Evolutionary conservation across 2,113 vertebrate species (phyloP).

Genomic region (Ranitomeya imitator): DNA sequence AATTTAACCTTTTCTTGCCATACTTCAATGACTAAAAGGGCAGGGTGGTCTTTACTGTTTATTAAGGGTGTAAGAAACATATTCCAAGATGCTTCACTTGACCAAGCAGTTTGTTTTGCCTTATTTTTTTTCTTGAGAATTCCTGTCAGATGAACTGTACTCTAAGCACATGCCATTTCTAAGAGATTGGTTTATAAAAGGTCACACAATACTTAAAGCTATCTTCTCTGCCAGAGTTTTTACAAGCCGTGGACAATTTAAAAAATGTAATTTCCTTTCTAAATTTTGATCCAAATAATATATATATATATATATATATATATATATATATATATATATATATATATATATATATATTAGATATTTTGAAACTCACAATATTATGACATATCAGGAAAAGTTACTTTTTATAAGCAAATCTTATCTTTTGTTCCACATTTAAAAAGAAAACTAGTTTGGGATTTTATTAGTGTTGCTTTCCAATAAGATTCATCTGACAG

Average conservation of each 20-base stretch:
- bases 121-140: neutral
- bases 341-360: too few species aligned
- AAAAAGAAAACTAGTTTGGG: constrained; percentile 22
- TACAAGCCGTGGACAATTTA: neutral
- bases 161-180: neutral
- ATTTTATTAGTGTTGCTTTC: constrained; percentile 41
- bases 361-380: neutral
- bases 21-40: neutral
- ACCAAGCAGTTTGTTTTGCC: neutral
- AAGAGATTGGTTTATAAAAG: neutral
- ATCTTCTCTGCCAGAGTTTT: neutral
- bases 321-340: too few species aligned
- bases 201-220: neutral
- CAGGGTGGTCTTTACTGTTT: neutral
- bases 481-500: constrained; percentile 43
- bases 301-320: too few species aligned
- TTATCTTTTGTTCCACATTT: constrained; percentile 13
- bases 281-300: neutral
- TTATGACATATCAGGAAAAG: neutral
- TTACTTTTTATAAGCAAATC: constrained; percentile 10
- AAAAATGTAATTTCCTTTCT: neutral
- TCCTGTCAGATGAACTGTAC: neutral
- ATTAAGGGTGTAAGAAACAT: neutral
- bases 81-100: neutral
- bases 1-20: neutral